phyloP scores from a whole-genome alignment of 2,888 invertebrate genomes.

The Rhaphigaster nebulosa region DNA sequence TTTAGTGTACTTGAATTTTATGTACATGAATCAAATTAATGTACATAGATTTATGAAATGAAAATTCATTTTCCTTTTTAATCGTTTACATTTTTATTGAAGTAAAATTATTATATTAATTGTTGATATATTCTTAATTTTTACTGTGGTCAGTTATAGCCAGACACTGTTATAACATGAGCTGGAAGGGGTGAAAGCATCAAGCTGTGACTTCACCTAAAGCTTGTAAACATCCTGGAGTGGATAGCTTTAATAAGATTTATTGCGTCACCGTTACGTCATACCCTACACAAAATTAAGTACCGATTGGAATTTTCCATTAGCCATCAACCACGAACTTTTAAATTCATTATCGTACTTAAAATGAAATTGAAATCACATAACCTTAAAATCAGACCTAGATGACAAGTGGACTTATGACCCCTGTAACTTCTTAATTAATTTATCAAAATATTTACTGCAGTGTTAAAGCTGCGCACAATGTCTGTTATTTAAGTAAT shows the following conservation, averaged over 20 bases:
- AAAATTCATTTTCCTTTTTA: too few relatives aligned
- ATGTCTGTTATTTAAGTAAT: too few relatives aligned
- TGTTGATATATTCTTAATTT: neutral
- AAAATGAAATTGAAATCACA: neutral
- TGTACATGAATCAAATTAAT: too few relatives aligned
- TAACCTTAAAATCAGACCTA: neutral
- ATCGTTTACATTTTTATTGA: too few relatives aligned
- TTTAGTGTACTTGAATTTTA: too few relatives aligned
- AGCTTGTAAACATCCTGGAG: conserved; percentile 19
- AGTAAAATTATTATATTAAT: too few relatives aligned
- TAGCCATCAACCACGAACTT: neutral
- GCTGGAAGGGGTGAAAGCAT: neutral
- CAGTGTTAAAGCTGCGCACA: too few relatives aligned
- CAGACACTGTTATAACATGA: neutral
- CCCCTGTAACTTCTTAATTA: neutral
- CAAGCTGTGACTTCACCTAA: neutral
- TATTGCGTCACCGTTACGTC: neutral
- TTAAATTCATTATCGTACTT: neutral
- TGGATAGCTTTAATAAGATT: neutral
- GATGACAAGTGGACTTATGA: neutral
- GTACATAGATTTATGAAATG: too few relatives aligned
- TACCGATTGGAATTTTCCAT: neutral
- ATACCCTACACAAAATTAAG: neutral
- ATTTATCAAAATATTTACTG: too few relatives aligned
- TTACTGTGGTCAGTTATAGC: neutral